A percentile compares a stretch with the other conserved stretches of the same genome.
Evolutionary conservation across 1,140 invertebrate species (phyloP).

Genomic region (Colletes latitarsis): DNA sequence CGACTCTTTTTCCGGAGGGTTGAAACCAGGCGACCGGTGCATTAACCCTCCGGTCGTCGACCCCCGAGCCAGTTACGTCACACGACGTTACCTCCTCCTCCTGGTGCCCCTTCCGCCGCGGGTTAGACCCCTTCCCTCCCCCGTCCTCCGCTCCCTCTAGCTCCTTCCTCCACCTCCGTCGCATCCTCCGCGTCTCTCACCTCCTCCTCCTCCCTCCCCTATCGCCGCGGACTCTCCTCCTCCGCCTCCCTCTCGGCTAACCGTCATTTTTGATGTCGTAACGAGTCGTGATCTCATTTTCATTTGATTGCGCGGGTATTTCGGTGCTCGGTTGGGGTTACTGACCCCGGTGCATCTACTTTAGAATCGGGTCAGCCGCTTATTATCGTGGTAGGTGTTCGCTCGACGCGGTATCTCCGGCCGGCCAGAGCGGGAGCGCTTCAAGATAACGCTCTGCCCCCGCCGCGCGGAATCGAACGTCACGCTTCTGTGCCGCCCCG

Average conservation of each 20-base stretch:
- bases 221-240: slow-evolving; percentile 41
- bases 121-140: slow-evolving; percentile 9
- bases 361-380: slow-evolving; percentile 79
- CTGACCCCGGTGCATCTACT: slow-evolving; percentile 79
- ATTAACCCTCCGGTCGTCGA: slow-evolving; percentile 79
- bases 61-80: slow-evolving; percentile 79
- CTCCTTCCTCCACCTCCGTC: slow-evolving; percentile 24
- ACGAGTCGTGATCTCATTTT: slow-evolving; percentile 82
- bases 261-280: slow-evolving; percentile 81
- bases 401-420: slow-evolving; percentile 66
- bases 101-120: slow-evolving; percentile 15
- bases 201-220: slow-evolving; percentile 9
- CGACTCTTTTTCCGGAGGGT: slow-evolving; percentile 69
- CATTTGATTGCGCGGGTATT: slow-evolving; percentile 81
- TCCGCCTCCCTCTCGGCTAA: slow-evolving; percentile 30
- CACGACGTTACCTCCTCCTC: slow-evolving; percentile 41
- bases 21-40: slow-evolving; percentile 75
- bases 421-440: slow-evolving; percentile 55
- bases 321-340: slow-evolving; percentile 77
- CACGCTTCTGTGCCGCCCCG: slow-evolving; percentile 30
- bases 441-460: slow-evolving; percentile 69
- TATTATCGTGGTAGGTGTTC: slow-evolving; percentile 80
- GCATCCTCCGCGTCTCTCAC: background rate
- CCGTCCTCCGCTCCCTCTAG: slow-evolving; percentile 13
- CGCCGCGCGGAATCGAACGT: slow-evolving; percentile 34